These are phyloP conservation scores for Rhynchomys soricoides DNA, from an alignment of 2,113 vertebrate species.

Conservation along the genomic window DNA sequence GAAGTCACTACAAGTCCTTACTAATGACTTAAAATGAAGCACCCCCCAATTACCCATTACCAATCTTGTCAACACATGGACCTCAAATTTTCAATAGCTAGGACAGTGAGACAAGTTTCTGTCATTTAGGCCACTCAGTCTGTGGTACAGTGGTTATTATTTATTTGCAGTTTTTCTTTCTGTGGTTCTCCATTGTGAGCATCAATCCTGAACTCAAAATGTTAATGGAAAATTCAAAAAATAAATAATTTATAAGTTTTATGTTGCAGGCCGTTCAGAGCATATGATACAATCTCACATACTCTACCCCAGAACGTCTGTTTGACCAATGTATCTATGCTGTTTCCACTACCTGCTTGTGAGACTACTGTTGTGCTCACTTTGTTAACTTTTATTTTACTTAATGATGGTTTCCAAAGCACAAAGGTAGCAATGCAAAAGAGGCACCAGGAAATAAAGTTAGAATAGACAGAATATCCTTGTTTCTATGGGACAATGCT, in stretches of 20 bases:
- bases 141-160: not conserved
- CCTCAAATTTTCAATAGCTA: not conserved
- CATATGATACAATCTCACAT: not conserved
- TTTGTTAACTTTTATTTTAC: not conserved
- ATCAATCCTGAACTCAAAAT: not conserved
- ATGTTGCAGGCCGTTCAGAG: not conserved
- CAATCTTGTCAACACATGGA: not conserved
- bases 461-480: too few species aligned
- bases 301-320: not conserved
- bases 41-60: too few species aligned
- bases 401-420: not conserved
- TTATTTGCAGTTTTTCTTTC: not conserved
- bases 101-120: not conserved
- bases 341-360: too few species aligned
- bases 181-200: not conserved
- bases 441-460: not conserved
- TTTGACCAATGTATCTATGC: not conserved
- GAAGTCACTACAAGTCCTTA: not conserved
- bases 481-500: not conserved
- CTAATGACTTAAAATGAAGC: not conserved
- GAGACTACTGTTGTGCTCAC: not conserved
- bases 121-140: not conserved
- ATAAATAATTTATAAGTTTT: not conserved
- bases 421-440: not conserved
- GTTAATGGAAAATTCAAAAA: not conserved